A percentile compares a stretch with the other conserved stretches of the same genome.
Conservation (phyloP, 30 jellyfish, hydroid and myxozoan genomes). For the Cassiopea xamachana region DNA sequence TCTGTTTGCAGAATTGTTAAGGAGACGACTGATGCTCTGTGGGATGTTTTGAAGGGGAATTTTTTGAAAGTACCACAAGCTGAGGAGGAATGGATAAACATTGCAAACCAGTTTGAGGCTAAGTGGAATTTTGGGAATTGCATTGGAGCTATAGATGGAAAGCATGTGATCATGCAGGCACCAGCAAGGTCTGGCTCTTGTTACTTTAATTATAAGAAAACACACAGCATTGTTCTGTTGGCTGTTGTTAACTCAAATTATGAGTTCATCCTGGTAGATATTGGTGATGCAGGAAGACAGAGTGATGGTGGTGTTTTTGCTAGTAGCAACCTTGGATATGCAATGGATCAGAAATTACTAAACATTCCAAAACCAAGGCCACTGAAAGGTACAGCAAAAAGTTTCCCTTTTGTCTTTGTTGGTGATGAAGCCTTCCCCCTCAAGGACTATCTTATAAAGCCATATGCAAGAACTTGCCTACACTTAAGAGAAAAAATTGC, state of each 20-base stretch:
- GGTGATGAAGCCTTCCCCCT: constrained; percentile 64
- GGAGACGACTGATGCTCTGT: constrained; percentile 16
- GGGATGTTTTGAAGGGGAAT: constrained; percentile 26
- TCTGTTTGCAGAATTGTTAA: constrained; percentile 10
- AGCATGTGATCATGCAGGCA: constrained; percentile 57
- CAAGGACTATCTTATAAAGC: constrained; percentile 47
- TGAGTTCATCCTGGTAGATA: constrained; percentile 27
- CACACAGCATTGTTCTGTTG: constrained; percentile 37
- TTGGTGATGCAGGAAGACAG: constrained; percentile 49
- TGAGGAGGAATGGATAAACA: constrained; percentile 28
- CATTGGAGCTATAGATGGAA: constrained; percentile 58
- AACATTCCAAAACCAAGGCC: constrained; percentile 16
- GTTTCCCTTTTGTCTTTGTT: constrained; percentile 40
- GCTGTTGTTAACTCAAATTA: constrained; percentile 36
- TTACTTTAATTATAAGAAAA: constrained; percentile 49
- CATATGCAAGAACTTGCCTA: constrained; percentile 16
- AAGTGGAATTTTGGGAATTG: constrained; percentile 49
- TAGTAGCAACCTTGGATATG: constrained; percentile 37
- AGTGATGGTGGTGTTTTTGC: constrained; percentile 68
- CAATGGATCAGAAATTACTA: constrained; percentile 17
- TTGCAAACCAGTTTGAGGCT: constrained; percentile 5
- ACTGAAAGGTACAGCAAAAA: constrained; percentile 12
- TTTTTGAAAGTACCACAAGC: constrained; percentile 9
- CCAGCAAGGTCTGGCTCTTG: constrained; percentile 61
- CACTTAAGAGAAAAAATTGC: constrained; percentile 18